These are phyloP conservation scores for Crossocerus cetratus DNA, from an alignment of 2,888 invertebrate species.

Conservation along the genomic window DNA sequence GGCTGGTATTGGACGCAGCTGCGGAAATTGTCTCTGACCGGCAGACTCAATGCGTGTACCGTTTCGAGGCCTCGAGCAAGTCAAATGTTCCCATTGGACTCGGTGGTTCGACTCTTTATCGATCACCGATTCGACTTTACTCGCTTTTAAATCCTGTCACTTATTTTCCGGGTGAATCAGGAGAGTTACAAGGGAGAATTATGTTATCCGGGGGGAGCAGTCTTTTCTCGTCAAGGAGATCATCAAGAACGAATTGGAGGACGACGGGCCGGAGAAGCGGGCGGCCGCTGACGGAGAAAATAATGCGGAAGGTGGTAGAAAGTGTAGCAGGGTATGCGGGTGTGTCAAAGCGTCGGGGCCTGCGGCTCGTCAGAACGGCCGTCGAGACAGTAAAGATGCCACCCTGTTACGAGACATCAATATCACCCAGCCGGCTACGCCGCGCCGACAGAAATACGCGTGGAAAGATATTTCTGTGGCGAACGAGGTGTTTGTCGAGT, in stretches of 20 bases:
- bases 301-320: slow-evolving; percentile 39
- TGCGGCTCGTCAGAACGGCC: slow-evolving; percentile 53
- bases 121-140: no score
- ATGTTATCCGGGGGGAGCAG: neutral
- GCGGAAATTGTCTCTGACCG: no score
- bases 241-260: slow-evolving; percentile 11
- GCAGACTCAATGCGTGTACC: no score
- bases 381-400: slow-evolving; percentile 30
- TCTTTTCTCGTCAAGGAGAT: neutral
- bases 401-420: slow-evolving; percentile 54
- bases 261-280: slow-evolving; percentile 11
- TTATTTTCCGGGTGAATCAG: no score
- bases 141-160: no score
- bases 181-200: no score
- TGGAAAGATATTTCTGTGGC: slow-evolving; percentile 50
- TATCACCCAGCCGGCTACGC: slow-evolving; percentile 56
- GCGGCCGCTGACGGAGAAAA: slow-evolving; percentile 52
- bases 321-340: slow-evolving; percentile 24
- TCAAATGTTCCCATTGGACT: no score
- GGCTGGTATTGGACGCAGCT: neutral
- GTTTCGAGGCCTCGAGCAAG: no score
- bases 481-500: slow-evolving; percentile 36
- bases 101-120: no score
- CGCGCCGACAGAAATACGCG: slow-evolving; percentile 47
- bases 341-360: slow-evolving; percentile 51